Evolutionary conservation across 2,113 vertebrate species (phyloP), one percentile per base, ranked within the genome.

Genomic region (Taxidea taxus): DNA sequence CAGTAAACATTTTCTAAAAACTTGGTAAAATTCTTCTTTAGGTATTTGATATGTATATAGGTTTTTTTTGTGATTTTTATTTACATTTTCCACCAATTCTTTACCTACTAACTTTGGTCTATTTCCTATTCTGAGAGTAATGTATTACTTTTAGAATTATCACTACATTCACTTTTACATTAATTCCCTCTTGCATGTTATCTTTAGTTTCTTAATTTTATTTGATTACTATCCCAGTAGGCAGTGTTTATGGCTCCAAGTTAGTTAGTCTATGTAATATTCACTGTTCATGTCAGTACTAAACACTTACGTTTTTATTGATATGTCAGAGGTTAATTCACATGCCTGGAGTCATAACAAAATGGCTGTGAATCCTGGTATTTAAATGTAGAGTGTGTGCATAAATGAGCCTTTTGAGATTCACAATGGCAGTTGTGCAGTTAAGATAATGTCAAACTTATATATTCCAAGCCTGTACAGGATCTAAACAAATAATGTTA

Each of bases 291-390:
- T 77, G 23, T 97, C 27, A 88, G 13, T 62, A 86, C 64, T 91
- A 72, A 49, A 89, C 10, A 82, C 5, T 84, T 85, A 21, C 68
- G 47, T 47, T 95, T 92, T 91, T 85, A 58, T n/a, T 81, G 82
- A 23, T 95, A 81, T 58, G 18, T 91, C 70, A 88, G 47, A 93
- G 56, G 64, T 75, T 90, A 90, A 70, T 85, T n/a, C 94, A 39
- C n/a, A 44, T 62, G 21, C 75, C 42, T 88, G 68, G 16, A 75
- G 54, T 77, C 9, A 70, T 74, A 66, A 54, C 25, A 54, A 75
- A 47, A 14, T 54, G 83, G 14, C 49, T 89, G 27, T 72, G 42
- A 88, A 68, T 25, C 78, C 29, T 62, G n/a, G 7, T 66, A 47
- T 93, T 90, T 62, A 81, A 84, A 64, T 68, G 49, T 70, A 77